phyloP scores from a whole-genome alignment of 2,113 vertebrate genomes.

The Eonycteris spelaea region DNA sequence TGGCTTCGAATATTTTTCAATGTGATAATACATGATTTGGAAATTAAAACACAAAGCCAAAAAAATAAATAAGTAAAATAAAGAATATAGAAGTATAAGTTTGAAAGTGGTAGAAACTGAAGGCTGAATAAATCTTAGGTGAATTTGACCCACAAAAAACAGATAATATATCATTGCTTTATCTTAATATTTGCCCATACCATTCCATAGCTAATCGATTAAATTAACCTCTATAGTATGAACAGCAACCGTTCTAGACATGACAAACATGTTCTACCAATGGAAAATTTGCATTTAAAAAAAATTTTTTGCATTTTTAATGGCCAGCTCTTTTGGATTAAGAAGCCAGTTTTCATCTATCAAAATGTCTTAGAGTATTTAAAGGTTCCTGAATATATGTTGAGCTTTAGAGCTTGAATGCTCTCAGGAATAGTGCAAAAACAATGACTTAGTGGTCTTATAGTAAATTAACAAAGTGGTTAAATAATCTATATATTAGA shows the following conservation, averaged over 20 bases:
- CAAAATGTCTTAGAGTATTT: neutral
- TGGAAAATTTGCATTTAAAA: neutral
- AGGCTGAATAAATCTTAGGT: neutral
- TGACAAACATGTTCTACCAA: neutral
- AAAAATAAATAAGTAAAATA: no score
- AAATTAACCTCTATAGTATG: neutral
- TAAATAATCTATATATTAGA: neutral
- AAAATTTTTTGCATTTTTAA: neutral
- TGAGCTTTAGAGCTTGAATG: neutral
- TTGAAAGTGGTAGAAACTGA: neutral
- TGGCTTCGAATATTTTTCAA: slow-evolving; percentile 26
- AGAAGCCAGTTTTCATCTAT: neutral
- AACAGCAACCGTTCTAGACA: neutral
- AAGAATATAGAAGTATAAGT: neutral
- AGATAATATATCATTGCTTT: neutral
- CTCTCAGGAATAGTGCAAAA: neutral
- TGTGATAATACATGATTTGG: no score
- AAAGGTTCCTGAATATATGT: neutral
- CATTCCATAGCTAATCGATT: neutral
- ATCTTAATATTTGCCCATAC: neutral
- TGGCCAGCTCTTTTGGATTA: neutral
- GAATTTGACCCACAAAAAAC: no score
- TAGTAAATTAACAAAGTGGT: neutral
- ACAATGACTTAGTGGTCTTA: neutral
- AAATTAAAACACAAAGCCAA: no score